phyloP scores from a whole-genome alignment of 92 coral and sea anemone genomes.

The Meandrina meandrites region DNA sequence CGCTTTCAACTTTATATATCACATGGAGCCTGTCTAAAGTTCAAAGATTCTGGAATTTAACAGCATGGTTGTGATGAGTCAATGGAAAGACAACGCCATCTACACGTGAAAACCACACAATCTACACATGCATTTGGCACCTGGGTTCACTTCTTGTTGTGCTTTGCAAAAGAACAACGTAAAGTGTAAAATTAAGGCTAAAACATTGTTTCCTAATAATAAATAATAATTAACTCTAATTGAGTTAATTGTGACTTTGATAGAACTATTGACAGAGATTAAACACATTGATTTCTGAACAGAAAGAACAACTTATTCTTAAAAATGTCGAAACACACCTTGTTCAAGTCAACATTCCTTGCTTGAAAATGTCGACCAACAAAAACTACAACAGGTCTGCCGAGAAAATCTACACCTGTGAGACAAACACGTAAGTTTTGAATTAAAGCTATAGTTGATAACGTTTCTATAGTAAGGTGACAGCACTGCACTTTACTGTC shows the following conservation, averaged over 20 bases:
- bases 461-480: no score
- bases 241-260: neutral
- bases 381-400: slow-evolving; percentile 92
- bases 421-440: neutral
- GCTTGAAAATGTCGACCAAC: slow-evolving; percentile 89
- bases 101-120: neutral
- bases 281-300: neutral
- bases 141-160: neutral
- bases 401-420: slow-evolving; percentile 93
- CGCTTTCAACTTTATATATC: no score
- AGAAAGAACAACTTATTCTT: no score
- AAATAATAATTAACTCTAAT: no score
- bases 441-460: neutral
- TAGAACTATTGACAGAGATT: neutral
- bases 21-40: neutral
- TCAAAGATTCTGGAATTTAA: neutral
- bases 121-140: neutral
- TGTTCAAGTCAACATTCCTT: slow-evolving; percentile 71
- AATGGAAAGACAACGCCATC: no score
- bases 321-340: slow-evolving; percentile 46
- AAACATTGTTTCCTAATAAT: neutral
- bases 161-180: neutral
- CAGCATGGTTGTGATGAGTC: no score
- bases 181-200: neutral
- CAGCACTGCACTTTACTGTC: no score